Evolutionary conservation across 2,113 vertebrate species (phyloP).

Genomic region (Silurus glanis): DNA sequence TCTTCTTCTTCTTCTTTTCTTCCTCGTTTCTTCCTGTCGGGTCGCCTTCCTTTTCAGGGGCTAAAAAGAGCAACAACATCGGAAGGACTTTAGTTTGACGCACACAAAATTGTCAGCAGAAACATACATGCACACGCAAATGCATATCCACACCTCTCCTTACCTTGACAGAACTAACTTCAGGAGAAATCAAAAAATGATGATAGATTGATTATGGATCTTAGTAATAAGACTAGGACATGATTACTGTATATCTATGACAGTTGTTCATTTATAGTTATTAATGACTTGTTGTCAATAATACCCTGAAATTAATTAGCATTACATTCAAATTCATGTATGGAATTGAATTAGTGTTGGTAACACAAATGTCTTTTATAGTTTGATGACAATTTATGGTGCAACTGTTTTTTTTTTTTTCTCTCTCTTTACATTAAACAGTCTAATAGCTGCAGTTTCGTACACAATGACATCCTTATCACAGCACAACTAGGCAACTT

Average conservation of each 20-base stretch:
- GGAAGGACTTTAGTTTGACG: background rate
- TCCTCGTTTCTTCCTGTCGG: conserved; percentile 51
- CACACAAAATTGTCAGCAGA: background rate
- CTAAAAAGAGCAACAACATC: conserved; percentile 41
- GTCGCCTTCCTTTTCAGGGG: conserved; percentile 54
- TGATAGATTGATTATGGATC: background rate
- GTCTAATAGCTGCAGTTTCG: background rate
- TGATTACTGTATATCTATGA: background rate
- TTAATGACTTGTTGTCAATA: background rate
- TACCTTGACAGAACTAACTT: background rate
- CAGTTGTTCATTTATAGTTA: background rate
- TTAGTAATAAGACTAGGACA: background rate
- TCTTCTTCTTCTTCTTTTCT: conserved; percentile 40
- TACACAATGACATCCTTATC: background rate
- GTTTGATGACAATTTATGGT: conserved; percentile 23
- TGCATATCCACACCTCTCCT: background rate
- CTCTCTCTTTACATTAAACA: background rate
- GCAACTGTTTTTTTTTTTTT: background rate
- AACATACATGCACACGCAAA: background rate
- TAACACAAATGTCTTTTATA: conserved; percentile 16
- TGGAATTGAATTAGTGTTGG: background rate
- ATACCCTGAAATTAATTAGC: background rate
- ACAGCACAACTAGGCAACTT: background rate
- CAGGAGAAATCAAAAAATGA: background rate
- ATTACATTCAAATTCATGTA: conserved; percentile 3